Conservation (phyloP, 2,113 vertebrate genomes). For the Ceyx margarethae region DNA sequence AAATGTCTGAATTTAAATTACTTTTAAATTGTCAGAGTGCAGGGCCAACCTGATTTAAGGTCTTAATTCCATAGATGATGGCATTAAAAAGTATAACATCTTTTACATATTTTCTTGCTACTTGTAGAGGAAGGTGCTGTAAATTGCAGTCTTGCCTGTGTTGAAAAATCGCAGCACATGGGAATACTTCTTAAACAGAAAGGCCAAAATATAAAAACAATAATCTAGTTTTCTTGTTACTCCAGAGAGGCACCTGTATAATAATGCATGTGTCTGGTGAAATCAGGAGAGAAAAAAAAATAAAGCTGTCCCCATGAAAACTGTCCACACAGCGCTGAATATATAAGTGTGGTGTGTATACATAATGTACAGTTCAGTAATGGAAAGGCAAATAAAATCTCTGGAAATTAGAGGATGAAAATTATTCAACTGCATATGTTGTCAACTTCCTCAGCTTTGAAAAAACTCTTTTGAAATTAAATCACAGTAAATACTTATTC, state of each 20-base stretch:
- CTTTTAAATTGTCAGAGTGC: not conserved
- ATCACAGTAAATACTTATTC: constrained; percentile 40
- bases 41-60: not conserved
- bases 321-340: not conserved
- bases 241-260: not conserved
- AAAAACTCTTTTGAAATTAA: constrained; percentile 11
- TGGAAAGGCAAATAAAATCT: not conserved
- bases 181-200: not conserved
- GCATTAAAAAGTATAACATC: not conserved
- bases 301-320: not conserved
- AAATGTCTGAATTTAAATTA: not conserved
- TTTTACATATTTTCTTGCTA: not conserved
- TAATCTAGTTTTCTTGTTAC: not conserved
- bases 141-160: not conserved
- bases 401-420: not conserved
- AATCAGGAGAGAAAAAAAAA: not conserved
- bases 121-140: not conserved
- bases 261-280: not conserved
- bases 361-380: not conserved
- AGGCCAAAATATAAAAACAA: not conserved
- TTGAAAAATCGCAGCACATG: not conserved
- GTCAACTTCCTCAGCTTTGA: not conserved
- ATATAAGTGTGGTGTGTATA: not conserved
- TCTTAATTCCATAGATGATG: not conserved
- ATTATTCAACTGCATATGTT: not conserved